phyloP scores from a whole-genome alignment of 1,140 invertebrate species.

The Aphaenogaster floridana region DNA sequence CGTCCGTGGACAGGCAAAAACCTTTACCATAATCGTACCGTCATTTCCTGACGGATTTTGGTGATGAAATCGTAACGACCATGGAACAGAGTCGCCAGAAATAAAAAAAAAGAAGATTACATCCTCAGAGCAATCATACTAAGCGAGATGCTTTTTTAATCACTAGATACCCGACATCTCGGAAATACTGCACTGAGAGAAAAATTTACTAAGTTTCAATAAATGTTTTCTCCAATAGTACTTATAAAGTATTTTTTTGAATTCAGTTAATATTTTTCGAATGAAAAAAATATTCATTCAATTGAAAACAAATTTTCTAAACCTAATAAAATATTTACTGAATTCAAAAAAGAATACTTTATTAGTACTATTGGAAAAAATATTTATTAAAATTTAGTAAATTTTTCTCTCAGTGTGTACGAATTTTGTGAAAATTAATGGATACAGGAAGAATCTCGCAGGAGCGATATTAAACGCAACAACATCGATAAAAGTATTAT shows the following conservation, averaged over 20 bases:
- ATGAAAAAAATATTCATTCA: too few species aligned
- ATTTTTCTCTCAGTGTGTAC: too few species aligned
- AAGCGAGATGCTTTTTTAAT: background rate
- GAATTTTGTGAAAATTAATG: background rate
- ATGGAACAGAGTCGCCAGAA: background rate
- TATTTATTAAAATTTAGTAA: too few species aligned
- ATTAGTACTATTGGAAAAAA: too few species aligned
- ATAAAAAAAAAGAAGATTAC: background rate
- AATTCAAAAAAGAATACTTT: too few species aligned
- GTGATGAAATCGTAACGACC: background rate
- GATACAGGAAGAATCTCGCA: background rate
- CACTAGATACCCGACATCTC: background rate
- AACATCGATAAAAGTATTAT: background rate
- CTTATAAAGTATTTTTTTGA: too few species aligned
- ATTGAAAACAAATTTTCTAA: too few species aligned
- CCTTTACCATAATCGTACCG: conserved; percentile 53
- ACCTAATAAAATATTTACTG: too few species aligned
- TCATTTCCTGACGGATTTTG: conserved; percentile 44
- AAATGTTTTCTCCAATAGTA: too few species aligned
- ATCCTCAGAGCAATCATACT: background rate
- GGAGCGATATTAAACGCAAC: background rate
- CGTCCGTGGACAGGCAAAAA: conserved; percentile 40
- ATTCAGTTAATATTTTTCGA: too few species aligned
- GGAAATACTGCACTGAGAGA: background rate
- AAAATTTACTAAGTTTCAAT: too few species aligned